phyloP scores from a whole-genome alignment of 2,797 vertebrate species.

The Danio tinwini region DNA sequence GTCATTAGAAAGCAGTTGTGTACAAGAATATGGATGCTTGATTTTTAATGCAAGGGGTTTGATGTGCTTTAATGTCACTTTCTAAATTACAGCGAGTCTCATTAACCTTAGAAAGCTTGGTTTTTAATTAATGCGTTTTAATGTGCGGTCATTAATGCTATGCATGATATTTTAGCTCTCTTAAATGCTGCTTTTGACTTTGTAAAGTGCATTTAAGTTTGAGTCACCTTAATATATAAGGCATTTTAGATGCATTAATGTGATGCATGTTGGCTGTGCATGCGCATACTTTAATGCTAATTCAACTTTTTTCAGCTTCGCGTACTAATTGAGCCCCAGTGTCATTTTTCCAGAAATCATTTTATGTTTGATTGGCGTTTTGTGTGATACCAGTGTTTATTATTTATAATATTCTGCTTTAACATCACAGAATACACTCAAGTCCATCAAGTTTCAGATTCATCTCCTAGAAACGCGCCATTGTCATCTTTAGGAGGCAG shows the following conservation, averaged over 20 bases:
- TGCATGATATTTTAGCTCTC: background rate
- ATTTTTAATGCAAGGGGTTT: background rate
- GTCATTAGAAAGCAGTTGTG: constrained; percentile 15
- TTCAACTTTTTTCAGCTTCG: background rate
- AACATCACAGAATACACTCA: background rate
- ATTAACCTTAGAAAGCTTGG: too few relatives aligned
- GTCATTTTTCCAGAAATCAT: background rate
- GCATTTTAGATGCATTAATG: background rate
- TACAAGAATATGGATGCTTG: background rate
- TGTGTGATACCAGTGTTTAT: background rate
- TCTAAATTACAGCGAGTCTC: too few relatives aligned
- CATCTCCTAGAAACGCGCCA: background rate
- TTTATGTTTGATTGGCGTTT: background rate
- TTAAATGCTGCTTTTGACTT: background rate
- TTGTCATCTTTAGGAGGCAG: background rate
- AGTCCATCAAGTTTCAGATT: background rate
- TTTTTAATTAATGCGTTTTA: too few relatives aligned
- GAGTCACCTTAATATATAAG: background rate
- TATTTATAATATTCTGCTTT: background rate
- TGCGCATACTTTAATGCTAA: background rate
- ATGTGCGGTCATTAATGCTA: background rate
- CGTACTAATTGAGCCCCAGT: background rate
- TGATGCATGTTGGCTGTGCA: background rate
- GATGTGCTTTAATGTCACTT: background rate
- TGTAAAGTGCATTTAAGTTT: background rate